Evolutionary conservation across 2,888 invertebrate species (phyloP).

Genomic region (Trissolcus japonicus): DNA sequence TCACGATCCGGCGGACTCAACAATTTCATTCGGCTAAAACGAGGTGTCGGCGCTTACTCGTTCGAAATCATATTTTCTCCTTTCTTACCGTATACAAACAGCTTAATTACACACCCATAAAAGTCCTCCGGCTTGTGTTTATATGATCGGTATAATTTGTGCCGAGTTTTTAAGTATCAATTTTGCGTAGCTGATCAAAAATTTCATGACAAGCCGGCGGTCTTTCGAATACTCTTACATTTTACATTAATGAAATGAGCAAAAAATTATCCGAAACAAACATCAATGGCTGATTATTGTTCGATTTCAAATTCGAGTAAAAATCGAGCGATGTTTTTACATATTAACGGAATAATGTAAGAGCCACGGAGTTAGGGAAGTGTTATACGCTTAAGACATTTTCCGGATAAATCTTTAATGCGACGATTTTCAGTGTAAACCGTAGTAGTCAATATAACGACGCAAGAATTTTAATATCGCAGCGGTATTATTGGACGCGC

Average conservation of each 20-base stretch:
- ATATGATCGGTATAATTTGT: conserved; percentile 65
- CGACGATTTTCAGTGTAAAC: conserved; percentile 43
- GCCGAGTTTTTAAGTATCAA: conserved; percentile 27
- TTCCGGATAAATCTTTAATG: conserved; percentile 47
- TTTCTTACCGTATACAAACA: conserved; percentile 63
- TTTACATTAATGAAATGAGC: no score
- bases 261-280: no score
- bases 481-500: conserved; percentile 43
- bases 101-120: conserved; percentile 67
- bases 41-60: conserved; percentile 67
- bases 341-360: no score
- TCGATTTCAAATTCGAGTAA: no score
- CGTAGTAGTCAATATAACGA: conserved; percentile 27
- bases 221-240: conserved; percentile 16
- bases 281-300: no score
- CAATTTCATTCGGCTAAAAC: conserved; percentile 65
- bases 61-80: conserved; percentile 60
- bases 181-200: conserved; percentile 41
- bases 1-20: conserved; percentile 45
- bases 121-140: conserved; percentile 57
- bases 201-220: conserved; percentile 15
- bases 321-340: no score
- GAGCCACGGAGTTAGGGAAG: conserved; percentile 14
- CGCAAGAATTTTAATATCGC: conserved; percentile 57
- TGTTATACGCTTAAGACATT: conserved; percentile 32